Evolutionary conservation across 2,797 vertebrate genomes (phyloP), one percentile per base, ranked within the genome.

Genomic region (Acropternis orthonyx): DNA sequence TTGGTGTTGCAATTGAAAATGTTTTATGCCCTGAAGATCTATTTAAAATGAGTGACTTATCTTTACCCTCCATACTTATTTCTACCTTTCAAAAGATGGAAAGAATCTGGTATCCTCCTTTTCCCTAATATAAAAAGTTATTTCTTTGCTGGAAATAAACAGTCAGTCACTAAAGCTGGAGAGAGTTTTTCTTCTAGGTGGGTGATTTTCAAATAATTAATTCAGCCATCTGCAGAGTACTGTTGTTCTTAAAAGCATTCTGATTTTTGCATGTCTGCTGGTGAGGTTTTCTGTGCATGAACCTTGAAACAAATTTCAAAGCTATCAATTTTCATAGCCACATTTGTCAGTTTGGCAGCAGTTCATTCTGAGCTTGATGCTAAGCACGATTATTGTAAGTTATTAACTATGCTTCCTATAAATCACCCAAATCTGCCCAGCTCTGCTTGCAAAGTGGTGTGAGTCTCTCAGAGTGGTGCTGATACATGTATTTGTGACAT

Each of bases 261-360:
- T 90, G 28, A 20, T 68, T 92, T 94, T 91, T 48, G 5, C 67
- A 48, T 66, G 32, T 48, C 51, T 95, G 63, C 58, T 59, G 21
- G 81, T 0, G 2, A 92, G 61, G 4, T 72, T 92, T 94, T 91
- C 46, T 59, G 62, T 65, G 13, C 49, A 8, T 85, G 90, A 48
- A 88, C 83, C 80, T 88, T 88, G 41, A 88, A 95, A 80, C 49
- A 93, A 82, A 93, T 95, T 93, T 96, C 72, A 89, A 67, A 88
- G 66, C 58, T 93, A 92, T 59, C 69, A 87, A 10, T 89, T 96
- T 96, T 94, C 74, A 39, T 66, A 79, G 68, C 32, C 20, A 34
- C 37, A 30, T 94, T 94, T 96, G 86, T 94, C 62, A 75, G 39
- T 77, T 93, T 95, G 81, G 92, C 66, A 93, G 78, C 73, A 89